These are phyloP conservation scores for Suillia variegata DNA, from an alignment of 2,888 invertebrate species.

Conservation along the genomic window DNA sequence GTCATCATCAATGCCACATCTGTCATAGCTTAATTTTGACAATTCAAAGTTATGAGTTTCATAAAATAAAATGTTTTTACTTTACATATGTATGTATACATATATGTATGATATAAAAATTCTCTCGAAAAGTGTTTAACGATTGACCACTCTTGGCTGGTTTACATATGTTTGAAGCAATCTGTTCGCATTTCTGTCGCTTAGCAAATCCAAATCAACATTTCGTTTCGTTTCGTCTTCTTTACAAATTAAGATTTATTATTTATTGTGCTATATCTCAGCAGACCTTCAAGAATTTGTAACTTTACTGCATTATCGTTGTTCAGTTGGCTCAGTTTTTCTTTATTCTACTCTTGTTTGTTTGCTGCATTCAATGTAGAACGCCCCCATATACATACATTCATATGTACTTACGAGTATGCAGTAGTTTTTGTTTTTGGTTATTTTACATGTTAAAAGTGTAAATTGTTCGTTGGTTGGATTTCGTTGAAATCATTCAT, in stretches of 20 bases:
- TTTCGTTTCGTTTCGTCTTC: background rate
- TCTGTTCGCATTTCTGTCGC: background rate
- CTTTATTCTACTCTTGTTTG: background rate
- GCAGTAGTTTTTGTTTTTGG: background rate
- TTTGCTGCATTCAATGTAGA: background rate
- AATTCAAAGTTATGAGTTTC: no score
- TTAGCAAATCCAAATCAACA: background rate
- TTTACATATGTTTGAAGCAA: background rate
- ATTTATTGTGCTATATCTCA: background rate
- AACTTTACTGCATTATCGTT: background rate
- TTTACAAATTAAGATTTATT: background rate
- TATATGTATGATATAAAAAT: no score
- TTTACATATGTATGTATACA: no score
- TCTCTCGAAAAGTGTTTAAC: no score
- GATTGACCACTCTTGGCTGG: no score
- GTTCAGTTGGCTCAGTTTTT: background rate
- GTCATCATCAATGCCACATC: no score
- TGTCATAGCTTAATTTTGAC: no score
- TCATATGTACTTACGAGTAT: background rate
- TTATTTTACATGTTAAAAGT: no score
- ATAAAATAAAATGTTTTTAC: no score
- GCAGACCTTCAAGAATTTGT: background rate
- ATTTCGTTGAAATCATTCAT: conserved; percentile 5
- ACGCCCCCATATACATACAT: background rate
- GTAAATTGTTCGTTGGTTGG: no score